Base-by-base conservation (phyloP, 1,140 invertebrate genomes). In the Stenopsyche tienmushanensis region DNA sequence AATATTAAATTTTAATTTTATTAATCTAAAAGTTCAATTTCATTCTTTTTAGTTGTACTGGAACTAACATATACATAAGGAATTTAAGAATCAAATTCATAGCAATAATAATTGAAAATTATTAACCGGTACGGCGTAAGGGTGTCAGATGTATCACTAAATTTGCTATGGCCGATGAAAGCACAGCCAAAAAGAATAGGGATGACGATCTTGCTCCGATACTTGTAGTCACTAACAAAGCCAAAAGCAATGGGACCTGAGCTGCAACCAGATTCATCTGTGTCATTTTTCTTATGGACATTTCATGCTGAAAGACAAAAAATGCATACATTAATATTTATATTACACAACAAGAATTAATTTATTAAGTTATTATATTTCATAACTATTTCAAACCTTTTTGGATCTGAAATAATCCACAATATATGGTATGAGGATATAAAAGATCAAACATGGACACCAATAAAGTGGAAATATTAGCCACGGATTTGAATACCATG, bases 241-340 rank as follows among this genome's bases (percentile, higher is more conserved):
- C 10, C 5, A 67, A 1, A 3, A 63, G 17, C 65, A 54, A 70
- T 15, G 62, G 62, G 9, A 67, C 47, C 50, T 67, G 69, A n/a
- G 25, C 18, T 8, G 69, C 69, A 5, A 67, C 50, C 29, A 70
- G 23, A 39, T 70, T 67, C 29, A 70, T 10, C 45, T 70, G 69
- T n/a, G 65, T 62, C 1, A 55, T 55, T 42, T 53, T 55, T 5
- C 49, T 29, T 8, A 50, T 13, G 8, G 60, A 62, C 0, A 70
- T 44, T 10, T 39, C 45, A 18, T 57, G 55, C 69, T 70, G 42
- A 10, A 67, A 66, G n/a, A 62, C 45, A 41, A 62, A 59, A 44
- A 17, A 21, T 41, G 13, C 2, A 42, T 42, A 15, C n/a, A 54
- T 8, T 54, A 29, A 15, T 17, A 29, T 21, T 10, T 10, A 54